phyloP scores from a whole-genome alignment of 2,888 invertebrate species.

The Patella ulyssiponensis region DNA sequence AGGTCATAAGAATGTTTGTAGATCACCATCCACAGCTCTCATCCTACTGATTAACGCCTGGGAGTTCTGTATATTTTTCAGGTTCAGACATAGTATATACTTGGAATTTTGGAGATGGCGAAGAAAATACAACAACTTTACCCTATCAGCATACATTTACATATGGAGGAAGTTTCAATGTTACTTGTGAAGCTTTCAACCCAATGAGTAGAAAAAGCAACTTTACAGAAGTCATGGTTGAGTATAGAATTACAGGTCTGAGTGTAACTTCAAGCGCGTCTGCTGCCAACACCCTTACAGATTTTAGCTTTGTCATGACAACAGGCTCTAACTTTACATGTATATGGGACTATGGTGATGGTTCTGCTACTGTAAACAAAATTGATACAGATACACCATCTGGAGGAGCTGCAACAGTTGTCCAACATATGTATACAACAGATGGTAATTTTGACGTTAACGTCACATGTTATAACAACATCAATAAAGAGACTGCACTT shows the following conservation, averaged over 20 bases:
- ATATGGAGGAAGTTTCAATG: constrained; percentile 46
- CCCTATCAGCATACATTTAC: constrained; percentile 41
- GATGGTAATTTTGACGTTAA: constrained; percentile 40
- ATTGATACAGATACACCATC: constrained; percentile 29
- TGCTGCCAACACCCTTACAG: constrained; percentile 29
- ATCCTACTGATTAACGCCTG: too few species aligned
- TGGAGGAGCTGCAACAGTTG: constrained; percentile 16
- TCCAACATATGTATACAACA: constrained; percentile 40
- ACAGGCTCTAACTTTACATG: constrained; percentile 61
- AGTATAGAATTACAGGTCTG: constrained; percentile 51
- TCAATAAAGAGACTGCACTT: constrained; percentile 30
- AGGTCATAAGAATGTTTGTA: too few species aligned
- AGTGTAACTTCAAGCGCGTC: constrained; percentile 25
- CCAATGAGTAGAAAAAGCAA: constrained; percentile 52
- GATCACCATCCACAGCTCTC: too few species aligned
- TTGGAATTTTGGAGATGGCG: constrained; percentile 66
- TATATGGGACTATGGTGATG: constrained; percentile 49
- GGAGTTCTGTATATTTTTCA: constrained; percentile 27
- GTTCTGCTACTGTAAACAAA: constrained; percentile 18
- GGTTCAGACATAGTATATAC: constrained; percentile 60
- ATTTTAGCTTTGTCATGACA: constrained; percentile 43
- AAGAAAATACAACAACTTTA: constrained; percentile 24
- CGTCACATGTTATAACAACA: constrained; percentile 50
- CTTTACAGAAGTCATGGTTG: constrained; percentile 48
- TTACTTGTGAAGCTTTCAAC: constrained; percentile 58